phyloP scores from a whole-genome alignment of 2,797 vertebrate species.

The Synaphobranchus kaupii region DNA sequence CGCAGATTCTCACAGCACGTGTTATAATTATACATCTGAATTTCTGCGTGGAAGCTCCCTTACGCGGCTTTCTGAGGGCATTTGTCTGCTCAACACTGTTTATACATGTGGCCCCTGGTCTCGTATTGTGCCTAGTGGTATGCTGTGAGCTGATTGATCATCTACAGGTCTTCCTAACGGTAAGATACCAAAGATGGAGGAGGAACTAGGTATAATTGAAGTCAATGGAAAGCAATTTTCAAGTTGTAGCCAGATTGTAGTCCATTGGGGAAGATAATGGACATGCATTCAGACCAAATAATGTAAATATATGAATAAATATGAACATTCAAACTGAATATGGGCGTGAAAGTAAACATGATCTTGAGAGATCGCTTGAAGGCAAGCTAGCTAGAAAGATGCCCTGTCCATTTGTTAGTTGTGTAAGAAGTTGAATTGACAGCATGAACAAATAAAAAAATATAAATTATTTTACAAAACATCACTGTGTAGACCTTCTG shows the following conservation, averaged over 20 bases:
- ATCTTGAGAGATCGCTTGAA: neutral
- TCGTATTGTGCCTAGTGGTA: slow-evolving; percentile 66
- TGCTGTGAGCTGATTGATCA: slow-evolving; percentile 60
- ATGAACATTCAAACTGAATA: neutral
- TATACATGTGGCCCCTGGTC: too few relatives aligned
- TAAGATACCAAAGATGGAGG: neutral
- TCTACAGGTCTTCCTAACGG: slow-evolving; percentile 3
- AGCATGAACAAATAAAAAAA: too few relatives aligned
- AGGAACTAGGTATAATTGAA: neutral
- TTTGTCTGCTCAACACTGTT: too few relatives aligned
- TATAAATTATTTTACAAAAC: too few relatives aligned
- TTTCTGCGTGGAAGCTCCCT: too few relatives aligned
- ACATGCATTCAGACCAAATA: neutral
- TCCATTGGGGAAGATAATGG: neutral
- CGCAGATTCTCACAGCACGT: too few relatives aligned
- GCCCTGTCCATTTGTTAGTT: too few relatives aligned
- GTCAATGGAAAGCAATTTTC: neutral
- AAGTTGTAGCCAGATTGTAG: neutral
- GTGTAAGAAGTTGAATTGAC: too few relatives aligned
- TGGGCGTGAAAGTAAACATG: neutral
- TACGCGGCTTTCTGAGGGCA: too few relatives aligned
- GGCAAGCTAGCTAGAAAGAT: too few relatives aligned
- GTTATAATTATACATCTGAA: too few relatives aligned
- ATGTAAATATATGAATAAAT: neutral
- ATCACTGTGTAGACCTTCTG: too few relatives aligned